A percentile compares a stretch with the other conserved stretches of the same genome.
Evolutionary conservation across 2,888 invertebrate species (phyloP).

Genomic region (Xanthia togata): DNA sequence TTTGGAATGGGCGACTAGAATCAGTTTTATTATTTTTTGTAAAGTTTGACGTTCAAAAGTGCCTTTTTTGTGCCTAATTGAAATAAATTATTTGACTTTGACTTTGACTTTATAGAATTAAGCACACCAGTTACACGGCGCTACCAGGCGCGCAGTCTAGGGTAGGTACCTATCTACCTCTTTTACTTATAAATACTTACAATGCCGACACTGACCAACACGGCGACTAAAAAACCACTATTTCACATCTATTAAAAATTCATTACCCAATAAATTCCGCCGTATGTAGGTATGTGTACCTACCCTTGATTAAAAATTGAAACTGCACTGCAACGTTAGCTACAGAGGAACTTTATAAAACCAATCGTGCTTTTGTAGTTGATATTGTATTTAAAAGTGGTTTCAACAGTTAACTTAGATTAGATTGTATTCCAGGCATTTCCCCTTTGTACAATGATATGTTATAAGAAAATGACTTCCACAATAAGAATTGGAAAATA

Average conservation of each 20-base stretch:
- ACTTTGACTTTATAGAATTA: too few relatives aligned
- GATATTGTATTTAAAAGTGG: slow-evolving; percentile 16
- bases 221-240: background rate
- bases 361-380: slow-evolving; percentile 28
- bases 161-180: too few relatives aligned
- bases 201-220: too few relatives aligned
- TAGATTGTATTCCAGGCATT: slow-evolving; percentile 11
- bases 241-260: background rate
- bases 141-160: too few relatives aligned
- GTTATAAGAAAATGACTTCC: background rate
- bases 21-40: too few relatives aligned
- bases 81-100: too few relatives aligned
- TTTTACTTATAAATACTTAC: too few relatives aligned
- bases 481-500: background rate
- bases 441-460: slow-evolving; percentile 3
- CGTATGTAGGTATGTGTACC: background rate
- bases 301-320: slow-evolving; percentile 37
- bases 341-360: slow-evolving; percentile 31
- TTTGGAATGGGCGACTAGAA: too few relatives aligned
- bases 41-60: too few relatives aligned
- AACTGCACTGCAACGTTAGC: slow-evolving; percentile 10
- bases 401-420: slow-evolving; percentile 1
- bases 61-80: too few relatives aligned
- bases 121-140: too few relatives aligned
- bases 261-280: background rate